These are phyloP conservation scores for Chionodraco myersi DNA, from an alignment of 2,113 vertebrate genomes.

Conservation along the genomic window DNA sequence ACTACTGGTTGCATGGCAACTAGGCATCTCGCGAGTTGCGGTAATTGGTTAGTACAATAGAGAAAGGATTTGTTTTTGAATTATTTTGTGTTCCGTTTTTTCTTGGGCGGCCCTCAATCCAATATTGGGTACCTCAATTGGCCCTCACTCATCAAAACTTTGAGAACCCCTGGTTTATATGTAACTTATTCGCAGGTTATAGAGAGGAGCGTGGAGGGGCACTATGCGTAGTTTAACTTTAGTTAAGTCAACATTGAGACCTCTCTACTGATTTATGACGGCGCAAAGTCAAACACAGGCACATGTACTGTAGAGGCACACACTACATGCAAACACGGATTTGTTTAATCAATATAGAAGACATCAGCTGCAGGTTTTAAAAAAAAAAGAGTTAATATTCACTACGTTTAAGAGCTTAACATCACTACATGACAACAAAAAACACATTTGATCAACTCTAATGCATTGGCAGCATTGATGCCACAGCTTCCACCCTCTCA, in stretches of 20 bases:
- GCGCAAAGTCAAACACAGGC: not conserved
- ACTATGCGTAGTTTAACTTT: constrained; percentile 39
- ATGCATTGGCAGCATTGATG: constrained; percentile 11
- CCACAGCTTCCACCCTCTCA: not conserved
- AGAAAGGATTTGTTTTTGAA: no score
- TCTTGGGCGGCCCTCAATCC: no score
- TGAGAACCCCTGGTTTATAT: no score
- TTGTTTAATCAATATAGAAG: not conserved
- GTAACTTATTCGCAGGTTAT: constrained; percentile 8
- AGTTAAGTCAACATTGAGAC: constrained; percentile 37
- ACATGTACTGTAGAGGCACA: not conserved
- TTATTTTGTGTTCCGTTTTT: no score
- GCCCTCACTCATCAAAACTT: no score
- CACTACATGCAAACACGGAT: not conserved
- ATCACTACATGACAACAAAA: not conserved
- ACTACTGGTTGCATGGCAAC: no score
- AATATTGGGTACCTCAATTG: no score
- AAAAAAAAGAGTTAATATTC: not conserved
- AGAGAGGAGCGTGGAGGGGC: constrained; percentile 21
- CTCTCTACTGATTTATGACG: constrained; percentile 31
- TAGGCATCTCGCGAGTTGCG: no score
- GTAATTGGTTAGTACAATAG: no score
- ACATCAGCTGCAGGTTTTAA: constrained; percentile 9
- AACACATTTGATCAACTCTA: not conserved
- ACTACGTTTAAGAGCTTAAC: not conserved